These are phyloP conservation scores for Blennius ocellaris DNA, from an alignment of 2,113 vertebrate genomes.

Conservation along the genomic window DNA sequence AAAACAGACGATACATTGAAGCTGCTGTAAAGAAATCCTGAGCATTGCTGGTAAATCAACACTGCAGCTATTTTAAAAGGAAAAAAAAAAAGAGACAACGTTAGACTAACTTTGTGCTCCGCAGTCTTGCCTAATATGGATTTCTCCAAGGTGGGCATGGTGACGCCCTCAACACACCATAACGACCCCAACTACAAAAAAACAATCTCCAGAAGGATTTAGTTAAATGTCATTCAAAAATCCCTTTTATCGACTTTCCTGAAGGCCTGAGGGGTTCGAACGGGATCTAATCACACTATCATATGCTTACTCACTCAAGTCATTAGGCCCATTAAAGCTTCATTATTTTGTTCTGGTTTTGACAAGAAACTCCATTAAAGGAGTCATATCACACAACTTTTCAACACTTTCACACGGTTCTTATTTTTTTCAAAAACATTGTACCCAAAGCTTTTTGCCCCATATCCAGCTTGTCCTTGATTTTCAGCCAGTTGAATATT, in stretches of 20 bases:
- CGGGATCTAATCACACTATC: slow-evolving; percentile 59
- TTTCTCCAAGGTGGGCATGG: slow-evolving; percentile 13
- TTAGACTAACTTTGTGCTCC: slow-evolving; percentile 35
- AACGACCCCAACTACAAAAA: slow-evolving; percentile 14
- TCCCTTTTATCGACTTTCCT: slow-evolving; percentile 51
- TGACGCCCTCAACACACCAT: slow-evolving; percentile 12
- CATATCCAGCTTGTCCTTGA: too few species aligned
- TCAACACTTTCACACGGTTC: too few species aligned
- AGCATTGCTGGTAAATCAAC: slow-evolving; percentile 41
- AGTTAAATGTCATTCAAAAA: slow-evolving; percentile 46
- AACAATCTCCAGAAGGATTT: slow-evolving; percentile 23
- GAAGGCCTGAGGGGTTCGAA: slow-evolving; percentile 46
- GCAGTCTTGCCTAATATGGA: slow-evolving; percentile 47
- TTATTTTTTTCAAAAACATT: too few species aligned
- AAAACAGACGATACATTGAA: slow-evolving; percentile 46
- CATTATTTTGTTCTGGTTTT: slow-evolving; percentile 75
- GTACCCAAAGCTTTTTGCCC: too few species aligned
- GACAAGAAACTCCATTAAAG: slow-evolving; percentile 69
- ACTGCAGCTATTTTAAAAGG: slow-evolving; percentile 39
- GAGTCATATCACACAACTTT: too few species aligned
- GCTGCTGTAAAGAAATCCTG: slow-evolving; percentile 13
- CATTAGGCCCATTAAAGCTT: slow-evolving; percentile 73
- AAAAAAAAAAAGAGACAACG: slow-evolving; percentile 33
- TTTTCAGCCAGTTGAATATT: too few species aligned
- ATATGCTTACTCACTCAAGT: slow-evolving; percentile 65